Conservation (phyloP, 2,888 invertebrate species). For the Copidosoma aretas region DNA sequence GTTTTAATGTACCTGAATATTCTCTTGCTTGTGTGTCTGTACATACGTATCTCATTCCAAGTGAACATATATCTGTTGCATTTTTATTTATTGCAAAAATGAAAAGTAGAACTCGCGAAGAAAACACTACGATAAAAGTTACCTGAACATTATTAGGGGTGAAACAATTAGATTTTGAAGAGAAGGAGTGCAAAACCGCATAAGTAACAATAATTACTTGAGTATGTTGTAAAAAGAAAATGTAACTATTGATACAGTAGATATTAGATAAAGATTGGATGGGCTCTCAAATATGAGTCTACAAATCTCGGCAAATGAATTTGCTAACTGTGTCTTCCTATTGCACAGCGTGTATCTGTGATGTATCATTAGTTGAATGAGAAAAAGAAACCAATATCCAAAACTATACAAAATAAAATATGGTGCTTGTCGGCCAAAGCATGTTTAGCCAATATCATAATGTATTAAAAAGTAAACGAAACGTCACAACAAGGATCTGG, state of each 20-base stretch:
- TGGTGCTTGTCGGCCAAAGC: constrained; percentile 40
- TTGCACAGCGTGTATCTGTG: constrained; percentile 52
- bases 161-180: constrained; percentile 1
- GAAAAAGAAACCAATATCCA: constrained; percentile 40
- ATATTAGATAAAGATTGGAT: constrained; percentile 5
- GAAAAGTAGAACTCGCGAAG: neutral
- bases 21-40: constrained; percentile 4
- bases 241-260: constrained; percentile 1
- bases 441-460: constrained; percentile 24
- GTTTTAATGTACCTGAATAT: constrained; percentile 37
- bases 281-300: constrained; percentile 9
- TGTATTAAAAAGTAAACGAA: constrained; percentile 1
- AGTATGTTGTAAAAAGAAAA: constrained; percentile 22
- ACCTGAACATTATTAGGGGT: neutral
- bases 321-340: constrained; percentile 57
- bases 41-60: constrained; percentile 9
- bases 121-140: neutral
- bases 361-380: constrained; percentile 31
- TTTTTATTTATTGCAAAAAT: constrained; percentile 4
- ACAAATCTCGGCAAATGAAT: constrained; percentile 25
- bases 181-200: neutral
- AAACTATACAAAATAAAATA: constrained; percentile 10
- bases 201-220: constrained; percentile 26
- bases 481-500: constrained; percentile 26
- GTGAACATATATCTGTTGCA: neutral